phyloP scores from a whole-genome alignment of 2,113 vertebrate genomes.

The Aplodontia rufa region DNA sequence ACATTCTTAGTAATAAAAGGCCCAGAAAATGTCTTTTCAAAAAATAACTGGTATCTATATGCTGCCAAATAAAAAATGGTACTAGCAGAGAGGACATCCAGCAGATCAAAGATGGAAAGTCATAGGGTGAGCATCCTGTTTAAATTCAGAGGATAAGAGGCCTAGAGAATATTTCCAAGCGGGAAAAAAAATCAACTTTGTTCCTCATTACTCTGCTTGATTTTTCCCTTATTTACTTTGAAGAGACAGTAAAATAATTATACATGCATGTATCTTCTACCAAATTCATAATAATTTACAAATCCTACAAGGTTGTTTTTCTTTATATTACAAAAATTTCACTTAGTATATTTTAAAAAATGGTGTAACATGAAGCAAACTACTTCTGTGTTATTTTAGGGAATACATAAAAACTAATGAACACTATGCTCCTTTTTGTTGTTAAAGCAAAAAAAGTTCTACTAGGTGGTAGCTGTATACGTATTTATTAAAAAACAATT shows the following conservation, averaged over 20 bases:
- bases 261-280: background rate
- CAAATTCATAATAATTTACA: background rate
- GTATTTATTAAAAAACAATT: background rate
- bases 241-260: background rate
- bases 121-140: background rate
- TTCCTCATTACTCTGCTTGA: background rate
- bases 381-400: background rate
- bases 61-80: background rate
- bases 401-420: background rate
- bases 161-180: background rate
- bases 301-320: background rate
- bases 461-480: background rate
- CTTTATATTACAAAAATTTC: background rate
- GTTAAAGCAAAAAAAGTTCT: background rate
- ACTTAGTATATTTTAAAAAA: background rate
- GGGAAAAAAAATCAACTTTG: background rate
- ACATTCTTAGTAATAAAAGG: background rate
- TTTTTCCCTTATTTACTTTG: background rate
- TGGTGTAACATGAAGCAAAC: background rate
- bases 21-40: background rate
- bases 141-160: background rate
- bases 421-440: background rate
- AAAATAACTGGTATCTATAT: background rate
- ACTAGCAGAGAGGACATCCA: background rate
- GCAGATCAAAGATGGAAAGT: background rate